Evolutionary conservation across 2,113 vertebrate genomes (phyloP), one percentile per base, ranked within the genome.

Genomic region (Etia nguti): DNA sequence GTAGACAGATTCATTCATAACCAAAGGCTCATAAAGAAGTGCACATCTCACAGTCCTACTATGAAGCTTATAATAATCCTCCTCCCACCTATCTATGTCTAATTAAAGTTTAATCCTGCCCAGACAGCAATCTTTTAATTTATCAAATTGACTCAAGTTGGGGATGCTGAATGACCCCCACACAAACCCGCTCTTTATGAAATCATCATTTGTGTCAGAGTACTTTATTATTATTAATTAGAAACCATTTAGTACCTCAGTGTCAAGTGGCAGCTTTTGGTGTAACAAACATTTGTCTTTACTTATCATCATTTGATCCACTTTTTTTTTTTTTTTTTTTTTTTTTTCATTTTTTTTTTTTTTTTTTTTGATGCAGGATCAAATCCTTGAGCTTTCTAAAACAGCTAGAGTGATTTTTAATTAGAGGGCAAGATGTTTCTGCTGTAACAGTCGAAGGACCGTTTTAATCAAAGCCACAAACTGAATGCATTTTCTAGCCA

Each of bases 1-100:
- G 77, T 60, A 41, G 60, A 85, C 12, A 2, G 48, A 87, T 56
- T 88, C 91, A 94, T 94, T 94, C 88, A 89, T 57, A 88, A 87
- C 87, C 60, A 60, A 89, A 90, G 57, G 36, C 73, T 80, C 88
- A 82, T 87, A 62, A 92, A 92, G 84, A 89, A 73, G 80, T 5
- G 26, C 73, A 38, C 80, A 84, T 82, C 70, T 86, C 83, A 83
- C 54, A 82, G 50, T 29, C 29, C 22, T 41, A 59, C 87, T 75
- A 65, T 31, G 26, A 85, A n/a, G 20, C 82, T 46, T 29, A 56
- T 80, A 79, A 92, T 83, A 90, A 84, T 60, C 50, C 73, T 85
- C 83, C 87, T 85, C 85, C 87, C 81, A 84, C 77, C 38, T 36
- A 80, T 89, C 86, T 79, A 11, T 18, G 20, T 59, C 60, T 83